Evolutionary conservation across 2,888 invertebrate species (phyloP).

Genomic region (Steromphala cineraria): DNA sequence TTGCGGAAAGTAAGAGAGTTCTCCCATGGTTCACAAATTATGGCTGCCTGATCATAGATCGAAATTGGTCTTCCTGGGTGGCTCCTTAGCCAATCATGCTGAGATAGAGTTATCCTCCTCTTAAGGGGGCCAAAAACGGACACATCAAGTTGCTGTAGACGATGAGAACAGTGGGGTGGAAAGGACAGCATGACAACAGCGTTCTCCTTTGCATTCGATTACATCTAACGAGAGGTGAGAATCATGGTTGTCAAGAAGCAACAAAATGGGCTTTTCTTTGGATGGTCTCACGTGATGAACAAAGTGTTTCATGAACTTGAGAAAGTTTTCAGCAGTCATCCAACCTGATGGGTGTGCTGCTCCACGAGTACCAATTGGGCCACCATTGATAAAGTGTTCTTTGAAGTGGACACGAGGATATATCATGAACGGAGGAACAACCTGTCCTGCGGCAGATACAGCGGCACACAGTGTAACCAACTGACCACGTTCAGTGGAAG

Average conservation of each 20-base stretch:
- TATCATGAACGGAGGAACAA: no score
- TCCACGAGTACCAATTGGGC: no score
- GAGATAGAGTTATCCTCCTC: constrained; percentile 46
- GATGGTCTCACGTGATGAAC: constrained; percentile 53
- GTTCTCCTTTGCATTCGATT: constrained; percentile 65
- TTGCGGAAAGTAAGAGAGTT: no score
- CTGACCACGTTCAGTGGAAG: no score
- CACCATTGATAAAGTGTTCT: not conserved
- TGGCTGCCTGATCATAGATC: no score
- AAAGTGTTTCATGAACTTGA: constrained; percentile 61
- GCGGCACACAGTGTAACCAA: no score
- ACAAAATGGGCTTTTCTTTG: constrained; percentile 53
- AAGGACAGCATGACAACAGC: constrained; percentile 73
- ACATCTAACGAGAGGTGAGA: constrained; percentile 52
- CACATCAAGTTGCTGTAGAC: constrained; percentile 63
- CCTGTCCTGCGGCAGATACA: no score
- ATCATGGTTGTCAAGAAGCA: constrained; percentile 64
- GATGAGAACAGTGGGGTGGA: constrained; percentile 45
- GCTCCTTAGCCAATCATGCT: constrained; percentile 60
- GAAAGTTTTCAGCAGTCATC: not conserved
- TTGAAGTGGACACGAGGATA: no score
- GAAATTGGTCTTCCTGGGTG: no score
- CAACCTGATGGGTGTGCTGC: not conserved
- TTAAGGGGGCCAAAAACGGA: constrained; percentile 73
- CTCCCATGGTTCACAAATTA: no score